A percentile compares a stretch with the other conserved stretches of the same genome.
These are phyloP conservation scores for Temnothorax nylanderi DNA, from an alignment of 1,140 invertebrate genomes.

Conservation along the genomic window DNA sequence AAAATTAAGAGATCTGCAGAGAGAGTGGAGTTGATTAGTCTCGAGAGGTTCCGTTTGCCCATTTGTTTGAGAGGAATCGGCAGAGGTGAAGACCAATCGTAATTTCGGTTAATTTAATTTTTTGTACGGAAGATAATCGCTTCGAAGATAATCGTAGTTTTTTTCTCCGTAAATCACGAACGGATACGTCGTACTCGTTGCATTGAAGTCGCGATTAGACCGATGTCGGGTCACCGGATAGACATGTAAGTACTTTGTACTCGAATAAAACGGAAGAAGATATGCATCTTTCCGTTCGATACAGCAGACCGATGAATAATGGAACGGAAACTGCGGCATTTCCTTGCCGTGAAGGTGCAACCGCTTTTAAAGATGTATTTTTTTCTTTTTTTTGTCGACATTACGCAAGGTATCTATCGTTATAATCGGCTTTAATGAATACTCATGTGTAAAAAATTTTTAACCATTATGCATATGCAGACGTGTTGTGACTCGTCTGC, in stretches of 20 bases:
- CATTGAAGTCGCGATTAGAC: not conserved
- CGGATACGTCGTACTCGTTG: not conserved
- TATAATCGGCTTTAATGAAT: constrained; percentile 1
- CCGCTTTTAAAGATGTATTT: not conserved
- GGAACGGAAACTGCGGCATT: not conserved
- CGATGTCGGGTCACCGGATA: not conserved
- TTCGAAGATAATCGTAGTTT: not conserved
- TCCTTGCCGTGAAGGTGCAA: not conserved
- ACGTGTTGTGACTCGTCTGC: constrained; percentile 1
- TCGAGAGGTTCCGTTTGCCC: not conserved
- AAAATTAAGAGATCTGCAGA: not conserved
- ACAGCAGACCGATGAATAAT: constrained; percentile 10
- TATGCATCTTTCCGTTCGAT: not conserved
- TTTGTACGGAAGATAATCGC: not conserved
- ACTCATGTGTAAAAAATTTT: not conserved
- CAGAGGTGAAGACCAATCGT: not conserved
- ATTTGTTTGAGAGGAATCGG: not conserved
- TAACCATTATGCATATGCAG: constrained; percentile 1
- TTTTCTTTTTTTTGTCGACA: constrained; percentile 19
- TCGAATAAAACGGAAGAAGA: constrained; percentile 11
- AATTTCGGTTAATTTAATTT: not conserved
- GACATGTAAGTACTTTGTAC: not conserved
- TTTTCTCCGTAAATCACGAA: not conserved
- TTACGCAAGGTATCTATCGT: constrained; percentile 44
- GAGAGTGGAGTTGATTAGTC: not conserved